A percentile compares a stretch with the other conserved stretches of the same genome.
These are phyloP conservation scores for Drosophila kokeensis DNA, from an alignment of 2,888 invertebrate species.

Conservation along the genomic window DNA sequence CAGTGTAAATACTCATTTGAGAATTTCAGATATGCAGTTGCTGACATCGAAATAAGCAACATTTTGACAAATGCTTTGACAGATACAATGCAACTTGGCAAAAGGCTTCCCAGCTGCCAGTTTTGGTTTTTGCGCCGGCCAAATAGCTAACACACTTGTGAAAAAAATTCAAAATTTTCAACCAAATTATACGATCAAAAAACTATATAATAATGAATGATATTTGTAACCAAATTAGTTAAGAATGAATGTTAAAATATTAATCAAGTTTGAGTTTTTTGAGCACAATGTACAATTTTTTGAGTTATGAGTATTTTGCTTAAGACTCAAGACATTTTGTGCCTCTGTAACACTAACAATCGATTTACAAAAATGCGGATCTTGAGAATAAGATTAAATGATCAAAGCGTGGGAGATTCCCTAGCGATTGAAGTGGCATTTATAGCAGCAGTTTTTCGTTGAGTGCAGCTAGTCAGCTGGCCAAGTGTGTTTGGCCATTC, in stretches of 20 bases:
- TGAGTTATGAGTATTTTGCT: not conserved
- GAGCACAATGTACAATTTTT: not conserved
- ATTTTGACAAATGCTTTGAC: conserved; percentile 78
- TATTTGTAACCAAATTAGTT: not conserved
- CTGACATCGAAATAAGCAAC: conserved; percentile 75
- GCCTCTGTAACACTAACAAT: not conserved
- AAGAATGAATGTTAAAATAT: not conserved
- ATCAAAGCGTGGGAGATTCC: not conserved
- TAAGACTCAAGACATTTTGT: not conserved
- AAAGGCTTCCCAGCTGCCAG: conserved; percentile 22
- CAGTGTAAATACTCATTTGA: conserved; percentile 51
- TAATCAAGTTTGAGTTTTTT: not conserved
- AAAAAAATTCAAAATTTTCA: not conserved
- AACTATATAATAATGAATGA: not conserved
- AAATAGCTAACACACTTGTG: conserved; percentile 5
- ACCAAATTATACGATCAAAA: not conserved
- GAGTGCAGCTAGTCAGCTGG: conserved; percentile 2
- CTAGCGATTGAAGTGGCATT: not conserved
- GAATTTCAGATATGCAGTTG: conserved; percentile 66
- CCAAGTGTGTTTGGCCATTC: conserved; percentile 17
- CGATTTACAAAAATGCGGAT: not conserved
- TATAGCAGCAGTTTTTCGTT: not conserved
- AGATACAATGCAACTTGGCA: conserved; percentile 62
- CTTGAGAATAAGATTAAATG: not conserved
- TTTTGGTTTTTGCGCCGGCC: not conserved